A percentile compares a stretch with the other conserved stretches of the same genome.
Evolutionary conservation across 2,113 vertebrate species (phyloP).

Genomic region (Aldabrachelys gigantea): DNA sequence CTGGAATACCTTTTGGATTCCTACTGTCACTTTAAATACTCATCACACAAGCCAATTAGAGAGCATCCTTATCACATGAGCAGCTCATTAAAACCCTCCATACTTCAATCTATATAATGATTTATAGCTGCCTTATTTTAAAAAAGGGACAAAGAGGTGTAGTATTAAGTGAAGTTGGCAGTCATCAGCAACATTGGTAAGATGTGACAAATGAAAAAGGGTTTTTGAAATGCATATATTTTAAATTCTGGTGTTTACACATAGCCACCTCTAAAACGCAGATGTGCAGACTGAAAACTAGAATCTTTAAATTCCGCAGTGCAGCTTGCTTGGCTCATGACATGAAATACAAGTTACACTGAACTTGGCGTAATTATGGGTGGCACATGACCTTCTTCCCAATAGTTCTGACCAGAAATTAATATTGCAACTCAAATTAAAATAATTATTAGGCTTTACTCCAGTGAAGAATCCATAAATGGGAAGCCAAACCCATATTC

Average conservation of each 20-base stretch:
- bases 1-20: not conserved
- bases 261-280: not conserved
- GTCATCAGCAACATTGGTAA: not conserved
- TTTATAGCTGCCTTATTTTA: not conserved
- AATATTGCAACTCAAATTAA: not conserved
- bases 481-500: not conserved
- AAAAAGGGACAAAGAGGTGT: not conserved
- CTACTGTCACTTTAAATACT: not conserved
- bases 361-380: not conserved
- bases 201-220: rapidly evolving
- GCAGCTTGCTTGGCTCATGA: not conserved
- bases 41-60: not conserved
- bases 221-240: not conserved
- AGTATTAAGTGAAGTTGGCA: rapidly evolving
- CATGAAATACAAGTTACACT: not conserved
- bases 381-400: not conserved
- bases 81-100: not conserved
- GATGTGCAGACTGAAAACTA: not conserved
- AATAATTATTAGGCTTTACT: not conserved
- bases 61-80: not conserved
- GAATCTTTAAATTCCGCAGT: not conserved
- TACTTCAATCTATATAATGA: not conserved
- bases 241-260: not conserved
- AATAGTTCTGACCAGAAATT: not conserved
- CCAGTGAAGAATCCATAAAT: not conserved